Evolutionary conservation across 2,888 invertebrate species (phyloP).

Genomic region (Steinernema scapterisci): DNA sequence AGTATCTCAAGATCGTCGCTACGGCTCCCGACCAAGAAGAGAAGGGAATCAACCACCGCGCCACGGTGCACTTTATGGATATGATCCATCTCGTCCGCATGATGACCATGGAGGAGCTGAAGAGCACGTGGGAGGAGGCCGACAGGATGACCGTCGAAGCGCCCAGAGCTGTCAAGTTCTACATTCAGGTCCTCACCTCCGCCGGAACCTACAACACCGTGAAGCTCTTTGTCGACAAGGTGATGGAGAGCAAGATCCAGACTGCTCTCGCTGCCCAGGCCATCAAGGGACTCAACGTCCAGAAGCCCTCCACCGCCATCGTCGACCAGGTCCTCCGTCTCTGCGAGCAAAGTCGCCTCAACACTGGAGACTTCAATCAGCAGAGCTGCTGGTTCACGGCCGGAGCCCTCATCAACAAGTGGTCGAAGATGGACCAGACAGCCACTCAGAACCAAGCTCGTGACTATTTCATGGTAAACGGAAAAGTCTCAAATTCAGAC

Average conservation of each 20-base stretch:
- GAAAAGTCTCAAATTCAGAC: no score
- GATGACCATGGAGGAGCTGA: neutral
- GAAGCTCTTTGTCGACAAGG: slow-evolving; percentile 35
- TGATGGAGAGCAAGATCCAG: slow-evolving; percentile 19
- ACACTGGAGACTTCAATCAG: slow-evolving; percentile 43
- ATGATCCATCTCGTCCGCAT: neutral
- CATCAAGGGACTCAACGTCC: slow-evolving; percentile 50
- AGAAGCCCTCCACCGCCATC: slow-evolving; percentile 46
- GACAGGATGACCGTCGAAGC: neutral
- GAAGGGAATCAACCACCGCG: neutral
- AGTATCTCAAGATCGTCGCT: neutral
- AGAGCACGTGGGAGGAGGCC: neutral
- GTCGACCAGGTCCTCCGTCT: slow-evolving; percentile 44
- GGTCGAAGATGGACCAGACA: slow-evolving; percentile 35
- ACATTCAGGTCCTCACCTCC: neutral
- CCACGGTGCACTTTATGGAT: neutral
- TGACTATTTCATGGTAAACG: neutral
- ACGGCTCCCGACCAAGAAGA: neutral
- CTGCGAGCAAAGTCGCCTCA: slow-evolving; percentile 45
- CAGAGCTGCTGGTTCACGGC: slow-evolving; percentile 56
- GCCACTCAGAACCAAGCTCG: neutral
- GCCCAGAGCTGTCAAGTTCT: neutral
- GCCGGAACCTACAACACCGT: slow-evolving; percentile 18
- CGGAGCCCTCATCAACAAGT: slow-evolving; percentile 51
- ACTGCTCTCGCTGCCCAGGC: slow-evolving; percentile 18